Evolutionary conservation across 2,113 vertebrate genomes (phyloP), one percentile per base, ranked within the genome.

Genomic region (Caranx melampygus): DNA sequence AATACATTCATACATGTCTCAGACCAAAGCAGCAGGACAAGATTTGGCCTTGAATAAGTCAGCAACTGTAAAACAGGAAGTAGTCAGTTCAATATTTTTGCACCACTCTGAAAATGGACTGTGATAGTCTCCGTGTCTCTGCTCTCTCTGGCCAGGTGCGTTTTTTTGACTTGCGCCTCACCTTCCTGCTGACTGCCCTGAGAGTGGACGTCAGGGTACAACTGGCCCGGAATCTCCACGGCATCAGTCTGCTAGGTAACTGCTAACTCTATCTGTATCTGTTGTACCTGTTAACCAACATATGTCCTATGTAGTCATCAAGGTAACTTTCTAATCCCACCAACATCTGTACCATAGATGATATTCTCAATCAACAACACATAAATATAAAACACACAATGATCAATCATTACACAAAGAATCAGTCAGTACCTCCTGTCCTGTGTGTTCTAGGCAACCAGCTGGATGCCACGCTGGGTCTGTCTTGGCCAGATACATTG

Each of bases 101-200:
- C 16, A 8, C 3, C 3, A 11, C 4, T 66, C 14, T 68, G 18
- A 57, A 21, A 12, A 40, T 33, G 49, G 18, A 31, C 3, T 34
- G 21, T 64, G 31, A 42, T 10, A 12, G 18, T 54, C 15, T 76
- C 20, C 13, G 9, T 59, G 16, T 0, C 0, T 49, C 6, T 74
- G 58, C 7, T 67, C 15, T 62, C 11, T 75, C 20, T 85, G 20
- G 69, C 12, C 57, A 93, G 92, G 89, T 98, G 10, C 95, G 95
- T 76, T 97, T 99, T 92, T 98, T 98, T 0, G 96, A 98, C 85
- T 60, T 98, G 90, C 95, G 97, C 0, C 95, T 99, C 21, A 96
- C 96, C 18, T 99, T 98, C 92, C 87, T 98, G 90, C 92, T 98
- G 57, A 97, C 97, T 0, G 97, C 97, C 0, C 91, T 97, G 16